Percentiles rank a stretch among this genome's conserved stretches.
These are phyloP conservation scores for Trissonchulus latispiculum DNA, from an alignment of 2,888 invertebrate genomes.

Conservation along the genomic window DNA sequence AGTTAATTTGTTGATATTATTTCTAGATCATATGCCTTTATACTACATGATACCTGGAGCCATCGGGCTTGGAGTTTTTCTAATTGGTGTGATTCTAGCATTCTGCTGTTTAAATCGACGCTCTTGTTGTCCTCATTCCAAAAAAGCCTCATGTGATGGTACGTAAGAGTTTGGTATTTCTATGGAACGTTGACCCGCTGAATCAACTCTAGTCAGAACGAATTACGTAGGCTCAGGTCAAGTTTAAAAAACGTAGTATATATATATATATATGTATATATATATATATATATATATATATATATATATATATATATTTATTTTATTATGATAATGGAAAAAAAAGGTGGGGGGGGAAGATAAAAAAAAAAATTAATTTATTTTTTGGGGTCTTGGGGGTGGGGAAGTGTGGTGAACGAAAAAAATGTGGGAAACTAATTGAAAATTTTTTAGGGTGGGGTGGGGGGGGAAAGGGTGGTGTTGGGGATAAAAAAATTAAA, in stretches of 20 bases:
- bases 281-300: constrained; percentile 1
- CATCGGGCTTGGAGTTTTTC: constrained; percentile 6
- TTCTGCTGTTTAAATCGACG: constrained; percentile 3
- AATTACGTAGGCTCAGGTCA: background rate
- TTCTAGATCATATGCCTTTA: constrained; percentile 20
- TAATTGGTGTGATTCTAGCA: background rate
- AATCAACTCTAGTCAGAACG: background rate
- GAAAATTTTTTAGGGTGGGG: too few relatives aligned
- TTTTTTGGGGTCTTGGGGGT: too few relatives aligned
- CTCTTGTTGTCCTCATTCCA: background rate
- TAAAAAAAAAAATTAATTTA: too few relatives aligned
- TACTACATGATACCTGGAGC: constrained; percentile 20
- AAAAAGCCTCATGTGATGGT: constrained; percentile 11
- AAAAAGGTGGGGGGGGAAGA: too few relatives aligned
- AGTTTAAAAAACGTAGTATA: background rate
- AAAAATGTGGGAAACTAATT: too few relatives aligned
- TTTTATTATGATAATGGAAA: too few relatives aligned
- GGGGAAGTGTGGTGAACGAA: too few relatives aligned
- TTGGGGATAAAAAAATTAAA: too few relatives aligned
- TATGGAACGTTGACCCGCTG: background rate
- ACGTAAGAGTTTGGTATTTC: background rate
- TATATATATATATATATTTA: background rate
- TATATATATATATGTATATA: background rate
- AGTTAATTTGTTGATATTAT: too few relatives aligned
- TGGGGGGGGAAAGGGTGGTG: too few relatives aligned